Base-by-base conservation (phyloP, 1,140 invertebrate species). In the Scylla paramamosain region DNA sequence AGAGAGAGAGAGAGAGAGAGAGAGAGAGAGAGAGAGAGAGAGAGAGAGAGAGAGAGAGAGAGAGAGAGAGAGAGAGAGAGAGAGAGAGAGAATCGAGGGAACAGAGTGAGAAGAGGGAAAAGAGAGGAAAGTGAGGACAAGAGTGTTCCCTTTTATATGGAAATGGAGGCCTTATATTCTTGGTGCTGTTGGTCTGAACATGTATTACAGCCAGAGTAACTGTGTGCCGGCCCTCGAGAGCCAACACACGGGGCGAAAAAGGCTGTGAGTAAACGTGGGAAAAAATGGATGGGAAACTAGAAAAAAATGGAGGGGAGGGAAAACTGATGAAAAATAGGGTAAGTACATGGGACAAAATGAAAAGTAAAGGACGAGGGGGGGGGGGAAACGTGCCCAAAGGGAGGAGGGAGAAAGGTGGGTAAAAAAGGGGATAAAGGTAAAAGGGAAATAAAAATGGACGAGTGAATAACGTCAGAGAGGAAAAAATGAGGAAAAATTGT, bases 31-130 rank as follows among this genome's bases (percentile, higher is more conserved):
- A n/a, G 67, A 77, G 25, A 77, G 67, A n/a, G 4, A n/a, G 6
- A 77, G 12, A 59, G 20, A 20, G 20, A n/a, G 16, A 20, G 67
- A 7, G n/a, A n/a, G 6, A n/a, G 67, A n/a, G 20, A 77, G 67
- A 77, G n/a, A 77, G 67, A 77, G 67, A 77, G 67, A 77, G 67
- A 77, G 67, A 77, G 67, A n/a, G n/a, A 77, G 20, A n/a, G 67
- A n/a, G 20, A n/a, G 67, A n/a, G 67, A n/a, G n/a, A 77, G 67
- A n/a, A 20, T 2, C 4, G 20, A 20, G 20, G 67, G 20, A 20
- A 77, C 12, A 77, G 67, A 77, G 67, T 7, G 67, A 77, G 67
- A 20, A n/a, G 8, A n/a, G 67, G 25, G 20, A n/a, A n/a, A n/a
- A 20, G 67, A 20, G 67, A n/a, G 20, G 16, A n/a, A 20, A n/a